Evolutionary conservation across 53 echinoderm and acorn worm genomes (phyloP).

Genomic region (Apostichopus leukothele): DNA sequence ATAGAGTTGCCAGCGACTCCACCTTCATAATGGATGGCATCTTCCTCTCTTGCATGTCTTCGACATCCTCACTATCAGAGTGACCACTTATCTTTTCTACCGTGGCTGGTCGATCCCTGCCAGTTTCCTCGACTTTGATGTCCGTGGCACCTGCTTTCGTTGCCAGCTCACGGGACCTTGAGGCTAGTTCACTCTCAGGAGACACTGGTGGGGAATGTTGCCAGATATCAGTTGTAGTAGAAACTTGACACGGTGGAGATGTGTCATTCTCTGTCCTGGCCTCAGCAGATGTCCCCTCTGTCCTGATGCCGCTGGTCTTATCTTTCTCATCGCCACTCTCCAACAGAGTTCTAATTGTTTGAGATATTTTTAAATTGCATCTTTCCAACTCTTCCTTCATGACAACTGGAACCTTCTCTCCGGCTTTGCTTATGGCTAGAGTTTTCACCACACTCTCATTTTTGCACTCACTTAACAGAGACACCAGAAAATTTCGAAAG

Average conservation of each 20-base stretch:
- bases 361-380: constrained; percentile 39
- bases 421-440: constrained; percentile 26
- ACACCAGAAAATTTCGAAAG: constrained; percentile 26
- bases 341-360: constrained; percentile 32
- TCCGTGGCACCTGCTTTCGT: not conserved
- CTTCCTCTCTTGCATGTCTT: not conserved
- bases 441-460: constrained; percentile 20
- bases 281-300: not conserved
- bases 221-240: constrained; percentile 39
- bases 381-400: constrained; percentile 43
- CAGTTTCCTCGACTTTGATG: not conserved
- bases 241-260: constrained; percentile 52
- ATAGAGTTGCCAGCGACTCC: not conserved
- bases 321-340: constrained; percentile 17
- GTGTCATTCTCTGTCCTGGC: constrained; percentile 29
- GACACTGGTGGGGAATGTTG: constrained; percentile 38
- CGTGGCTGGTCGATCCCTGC: too few species aligned
- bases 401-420: constrained; percentile 16
- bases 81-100: not conserved
- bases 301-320: not conserved
- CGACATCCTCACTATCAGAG: not conserved
- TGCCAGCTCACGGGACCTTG: not conserved
- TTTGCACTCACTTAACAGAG: constrained; percentile 38
- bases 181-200: not conserved
- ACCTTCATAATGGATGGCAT: not conserved